Base-by-base conservation (phyloP, 2,888 invertebrate genomes). In the Platycheirus rosarum region DNA sequence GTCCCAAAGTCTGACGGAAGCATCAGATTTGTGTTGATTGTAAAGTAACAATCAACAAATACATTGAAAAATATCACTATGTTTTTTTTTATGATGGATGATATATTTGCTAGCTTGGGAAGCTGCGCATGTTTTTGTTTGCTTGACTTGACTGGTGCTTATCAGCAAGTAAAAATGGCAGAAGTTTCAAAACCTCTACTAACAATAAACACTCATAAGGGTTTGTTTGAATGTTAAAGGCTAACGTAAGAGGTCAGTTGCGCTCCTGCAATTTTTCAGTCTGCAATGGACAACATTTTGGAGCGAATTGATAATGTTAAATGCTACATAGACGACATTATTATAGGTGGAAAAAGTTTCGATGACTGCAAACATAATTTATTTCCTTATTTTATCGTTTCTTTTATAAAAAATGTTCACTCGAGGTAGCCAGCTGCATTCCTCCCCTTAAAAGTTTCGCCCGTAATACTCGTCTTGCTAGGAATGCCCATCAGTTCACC, bases 1-100 rank as follows among this genome's bases (percentile, higher is more conserved):
- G 85, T 88, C 14, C 53, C 85, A 11, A 88, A 88, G 68, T 51
- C 68, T 2, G 70, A 86, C 65, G 85, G 78, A 3, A 14, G 29
- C 6, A 68, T 88, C 2, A 71, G 86, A 85, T 79, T 11, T 85
- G 82, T 35, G 68, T 70, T 9, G 79, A 85, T 60, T 85, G 62
- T 46, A 84, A 84, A 51, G 26, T 86, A 0, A 84, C 85, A 8
- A 18, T 86, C 37, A 86, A 86, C 55, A 85, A 84, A 11, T 42
- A 55, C n/a, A 65, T 86, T 37, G 53, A 84, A 5, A 85, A 71
- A 6, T 84, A 86, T 29, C 71, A 84, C 44, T 71, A 86, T 69
- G 85, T 86, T 18, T 63, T 86, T n/a, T 20, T 86, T 85, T 4
- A 49, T 23, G 40, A 66, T 75, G 40, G 74, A 74, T 55, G 55